Percentiles rank a stretch among this genome's conserved stretches.
Conservation (phyloP, 2,113 vertebrate species). For the Riparia riparia region DNA sequence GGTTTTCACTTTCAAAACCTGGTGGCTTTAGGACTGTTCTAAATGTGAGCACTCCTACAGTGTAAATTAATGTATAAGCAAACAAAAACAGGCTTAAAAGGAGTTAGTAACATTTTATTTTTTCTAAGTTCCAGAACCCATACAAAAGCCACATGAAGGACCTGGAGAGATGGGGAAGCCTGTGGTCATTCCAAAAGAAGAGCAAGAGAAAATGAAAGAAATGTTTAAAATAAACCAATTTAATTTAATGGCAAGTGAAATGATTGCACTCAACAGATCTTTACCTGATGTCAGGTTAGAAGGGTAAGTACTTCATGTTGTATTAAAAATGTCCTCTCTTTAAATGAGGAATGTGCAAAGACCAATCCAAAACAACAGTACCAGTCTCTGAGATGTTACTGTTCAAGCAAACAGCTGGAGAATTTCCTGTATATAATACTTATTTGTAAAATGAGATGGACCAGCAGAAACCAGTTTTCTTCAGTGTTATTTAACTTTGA, state of each 20-base stretch:
- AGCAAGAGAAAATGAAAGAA: conserved; percentile 99
- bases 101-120: not conserved
- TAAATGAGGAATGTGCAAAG: not conserved
- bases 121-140: conserved; percentile 82
- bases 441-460: not conserved
- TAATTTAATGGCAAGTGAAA: conserved; percentile 99
- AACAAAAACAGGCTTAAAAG: not conserved
- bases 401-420: not conserved
- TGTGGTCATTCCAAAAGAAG: conserved; percentile 95
- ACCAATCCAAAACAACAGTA: not conserved
- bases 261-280: conserved; percentile 96
- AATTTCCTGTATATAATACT: not conserved
- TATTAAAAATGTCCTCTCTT: not conserved
- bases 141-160: conserved; percentile 91
- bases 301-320: conserved; percentile 84
- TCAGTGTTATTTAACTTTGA: not conserved
- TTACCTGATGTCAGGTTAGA: conserved; percentile 96
- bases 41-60: not conserved
- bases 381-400: not conserved
- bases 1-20: not conserved
- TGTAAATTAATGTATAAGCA: not conserved
- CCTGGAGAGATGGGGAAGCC: conserved; percentile 98
- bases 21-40: not conserved
- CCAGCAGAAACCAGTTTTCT: not conserved
- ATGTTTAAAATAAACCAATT: conserved; percentile 99